Base-by-base conservation (phyloP, 2,888 invertebrate species). In the Diarsia brunnea region DNA sequence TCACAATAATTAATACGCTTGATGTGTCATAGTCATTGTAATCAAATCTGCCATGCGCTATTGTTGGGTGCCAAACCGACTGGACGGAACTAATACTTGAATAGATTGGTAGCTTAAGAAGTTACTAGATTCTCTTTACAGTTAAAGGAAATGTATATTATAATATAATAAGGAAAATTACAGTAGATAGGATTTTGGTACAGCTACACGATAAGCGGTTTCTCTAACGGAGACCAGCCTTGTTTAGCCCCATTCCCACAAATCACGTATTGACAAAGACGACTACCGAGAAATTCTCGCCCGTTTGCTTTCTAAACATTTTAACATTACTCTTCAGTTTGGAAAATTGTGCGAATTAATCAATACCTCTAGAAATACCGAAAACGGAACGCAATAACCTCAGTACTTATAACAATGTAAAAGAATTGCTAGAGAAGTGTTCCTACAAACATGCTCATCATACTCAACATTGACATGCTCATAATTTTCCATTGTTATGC, bases 181-280 rank as follows among this genome's bases (percentile, higher is more conserved):
- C 58, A 38, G 63, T 69, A 64, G 75, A 87, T 79, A 76, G 63
- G 69, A 79, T 85, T 81, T 86, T 79, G 75, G 81, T 65, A 76
- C 80, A 81, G 66, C 67, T 71, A 16, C 63, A 76, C 79, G 73
- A 72, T 51, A 73, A 88, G 80, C 84, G 77, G 80, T 87, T 84
- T 82, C 76, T 85, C 70, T 81, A 78, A 81, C 75, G 78, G 78
- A 53, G 43, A 63, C 55, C 38, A 75, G 55, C 69, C 74, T 78
- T 74, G 67, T 75, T 74, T 81, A 84, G 73, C 73, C 78, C 75
- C 75, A 79, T 86, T 87, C 81, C 55, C 78, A 82, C 81, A 76
- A 79, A 85, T 79, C 84, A 84, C 83, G 55, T 55, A 71, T 69
- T 73, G 82, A 81, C 85, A 85, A 82, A 79, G 67, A 69, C 47